phyloP scores from a whole-genome alignment of 2,113 vertebrate genomes.

The Tor tambroides region DNA sequence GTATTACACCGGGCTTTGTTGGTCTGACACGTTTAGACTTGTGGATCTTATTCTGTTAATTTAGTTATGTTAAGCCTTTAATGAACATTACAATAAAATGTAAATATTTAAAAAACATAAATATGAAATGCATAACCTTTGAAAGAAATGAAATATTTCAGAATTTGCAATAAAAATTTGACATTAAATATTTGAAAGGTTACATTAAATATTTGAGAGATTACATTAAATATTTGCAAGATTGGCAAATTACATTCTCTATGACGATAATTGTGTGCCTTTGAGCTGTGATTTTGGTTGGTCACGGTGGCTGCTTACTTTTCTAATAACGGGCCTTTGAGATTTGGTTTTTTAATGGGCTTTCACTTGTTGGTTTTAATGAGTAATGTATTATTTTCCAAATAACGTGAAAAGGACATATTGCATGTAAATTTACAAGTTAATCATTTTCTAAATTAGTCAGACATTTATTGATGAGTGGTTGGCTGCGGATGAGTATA shows the following conservation, averaged over 20 bases:
- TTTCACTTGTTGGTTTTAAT: conserved; percentile 8
- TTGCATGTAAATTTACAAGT: neutral
- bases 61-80: neutral
- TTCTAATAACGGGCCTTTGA: neutral
- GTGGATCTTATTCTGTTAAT: neutral
- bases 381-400: neutral
- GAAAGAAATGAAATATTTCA: too few species aligned
- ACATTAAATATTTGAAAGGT: neutral
- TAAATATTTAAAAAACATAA: neutral
- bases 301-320: neutral
- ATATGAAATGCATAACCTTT: neutral
- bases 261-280: conserved; percentile 18
- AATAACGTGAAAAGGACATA: neutral
- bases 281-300: neutral
- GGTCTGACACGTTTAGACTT: neutral
- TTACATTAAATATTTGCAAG: neutral
- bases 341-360: neutral
- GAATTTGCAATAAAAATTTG: too few species aligned
- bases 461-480: conserved; percentile 28
- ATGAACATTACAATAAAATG: neutral
- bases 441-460: neutral
- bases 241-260: conserved; percentile 3
- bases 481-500: conserved; percentile 12
- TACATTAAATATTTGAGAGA: neutral
- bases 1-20: conserved; percentile 33